phyloP scores from a whole-genome alignment of 2,797 vertebrate genomes.

The Ispidina picta region DNA sequence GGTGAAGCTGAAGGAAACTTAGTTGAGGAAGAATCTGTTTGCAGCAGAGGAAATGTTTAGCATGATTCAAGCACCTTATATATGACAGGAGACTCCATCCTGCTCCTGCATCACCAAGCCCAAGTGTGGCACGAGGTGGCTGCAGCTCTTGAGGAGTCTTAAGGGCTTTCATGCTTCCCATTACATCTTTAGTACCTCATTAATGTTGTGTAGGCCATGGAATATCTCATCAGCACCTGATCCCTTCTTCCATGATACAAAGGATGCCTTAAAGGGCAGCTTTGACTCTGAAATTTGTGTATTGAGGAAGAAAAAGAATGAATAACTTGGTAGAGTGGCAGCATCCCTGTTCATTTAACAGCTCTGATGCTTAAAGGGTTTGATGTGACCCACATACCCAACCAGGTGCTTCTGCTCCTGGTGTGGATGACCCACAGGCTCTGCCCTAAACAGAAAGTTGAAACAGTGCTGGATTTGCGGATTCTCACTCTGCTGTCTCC shows the following conservation, averaged over 20 bases:
- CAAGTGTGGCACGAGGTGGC: not conserved
- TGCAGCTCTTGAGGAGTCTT: not conserved
- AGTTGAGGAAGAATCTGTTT: not conserved
- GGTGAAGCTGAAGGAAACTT: not conserved
- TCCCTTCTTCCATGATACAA: not conserved
- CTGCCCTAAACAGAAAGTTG: slow-evolving; percentile 83
- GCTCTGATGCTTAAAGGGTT: not conserved
- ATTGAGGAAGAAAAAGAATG: not conserved
- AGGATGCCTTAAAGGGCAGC: not conserved
- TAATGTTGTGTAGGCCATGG: not conserved
- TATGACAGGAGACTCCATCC: not conserved
- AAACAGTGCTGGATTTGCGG: not conserved
- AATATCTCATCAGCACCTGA: not conserved
- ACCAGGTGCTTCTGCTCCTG: slow-evolving; percentile 93
- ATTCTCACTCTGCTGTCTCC: not conserved
- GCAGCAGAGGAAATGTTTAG: not conserved
- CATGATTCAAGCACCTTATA: not conserved
- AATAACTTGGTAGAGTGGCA: not conserved
- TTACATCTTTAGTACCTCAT: not conserved
- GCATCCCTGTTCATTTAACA: not conserved
- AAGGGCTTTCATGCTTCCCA: not conserved
- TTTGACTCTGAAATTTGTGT: not conserved
- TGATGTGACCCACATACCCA: no score
- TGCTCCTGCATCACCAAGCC: not conserved
- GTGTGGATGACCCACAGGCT: slow-evolving; percentile 98